A percentile compares a stretch with the other conserved stretches of the same genome.
phyloP scores from a whole-genome alignment of 2,888 invertebrate species.

The Gonocerus acuteangulatus region DNA sequence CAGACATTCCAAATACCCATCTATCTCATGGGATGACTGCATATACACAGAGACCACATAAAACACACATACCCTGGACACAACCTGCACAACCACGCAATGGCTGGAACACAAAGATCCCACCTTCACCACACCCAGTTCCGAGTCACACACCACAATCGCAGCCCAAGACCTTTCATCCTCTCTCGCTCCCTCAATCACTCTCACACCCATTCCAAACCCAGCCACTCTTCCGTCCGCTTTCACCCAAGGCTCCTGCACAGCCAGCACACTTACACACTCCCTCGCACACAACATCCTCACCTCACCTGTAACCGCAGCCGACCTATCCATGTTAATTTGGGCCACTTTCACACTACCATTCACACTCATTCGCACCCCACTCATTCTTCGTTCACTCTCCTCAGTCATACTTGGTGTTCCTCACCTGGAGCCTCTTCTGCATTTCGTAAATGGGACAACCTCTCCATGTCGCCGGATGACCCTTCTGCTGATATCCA shows the following conservation, averaged over 20 bases:
- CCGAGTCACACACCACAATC: not conserved
- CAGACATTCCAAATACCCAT: not conserved
- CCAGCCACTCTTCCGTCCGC: not conserved
- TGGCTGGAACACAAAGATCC: not conserved
- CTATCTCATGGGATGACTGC: not conserved
- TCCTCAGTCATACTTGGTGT: too few relatives aligned
- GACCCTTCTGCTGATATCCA: not conserved
- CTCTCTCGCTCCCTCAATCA: not conserved
- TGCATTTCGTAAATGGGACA: not conserved
- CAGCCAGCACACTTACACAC: not conserved
- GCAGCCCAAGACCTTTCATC: conserved; percentile 1
- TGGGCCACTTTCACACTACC: not conserved
- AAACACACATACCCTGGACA: not conserved
- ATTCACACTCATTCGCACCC: not conserved
- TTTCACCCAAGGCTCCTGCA: not conserved
- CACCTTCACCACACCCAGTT: not conserved
- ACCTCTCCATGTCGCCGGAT: not conserved
- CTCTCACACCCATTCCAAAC: not conserved
- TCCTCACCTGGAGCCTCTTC: not conserved
- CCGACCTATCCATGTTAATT: not conserved
- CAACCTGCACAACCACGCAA: not conserved
- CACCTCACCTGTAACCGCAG: conserved; percentile 35
- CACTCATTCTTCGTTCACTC: not conserved
- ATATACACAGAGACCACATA: not conserved
- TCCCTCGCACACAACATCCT: conserved; percentile 36